phyloP scores from a whole-genome alignment of 2,888 invertebrate genomes.

The Drosophila hawaiiensis region DNA sequence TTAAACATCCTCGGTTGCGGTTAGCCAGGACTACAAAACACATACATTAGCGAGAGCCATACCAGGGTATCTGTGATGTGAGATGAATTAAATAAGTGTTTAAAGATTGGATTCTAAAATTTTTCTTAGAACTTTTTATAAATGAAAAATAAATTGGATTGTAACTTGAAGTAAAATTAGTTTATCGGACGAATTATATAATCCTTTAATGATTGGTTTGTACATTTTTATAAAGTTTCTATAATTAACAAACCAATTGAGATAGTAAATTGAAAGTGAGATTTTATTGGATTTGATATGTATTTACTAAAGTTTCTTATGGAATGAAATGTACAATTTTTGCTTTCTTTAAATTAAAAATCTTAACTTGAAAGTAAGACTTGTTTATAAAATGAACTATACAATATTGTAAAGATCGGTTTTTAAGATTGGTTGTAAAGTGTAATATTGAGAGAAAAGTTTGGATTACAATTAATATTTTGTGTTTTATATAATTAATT shows the following conservation, averaged over 20 bases:
- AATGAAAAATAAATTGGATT: background rate
- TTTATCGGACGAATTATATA: background rate
- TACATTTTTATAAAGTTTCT: background rate
- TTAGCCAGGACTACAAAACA: slow-evolving; percentile 7
- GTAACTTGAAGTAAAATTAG: background rate
- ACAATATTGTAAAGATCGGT: background rate
- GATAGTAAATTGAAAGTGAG: background rate
- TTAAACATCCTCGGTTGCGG: slow-evolving; percentile 34
- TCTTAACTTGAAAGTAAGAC: background rate
- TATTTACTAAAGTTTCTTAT: background rate
- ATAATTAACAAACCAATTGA: no score
- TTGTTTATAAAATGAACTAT: background rate
- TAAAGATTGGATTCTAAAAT: background rate
- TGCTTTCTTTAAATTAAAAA: background rate
- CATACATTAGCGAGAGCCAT: slow-evolving; percentile 7
- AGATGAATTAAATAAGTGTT: background rate
- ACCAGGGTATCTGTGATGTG: background rate
- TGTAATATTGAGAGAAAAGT: background rate
- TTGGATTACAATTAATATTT: background rate
- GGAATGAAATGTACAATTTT: background rate
- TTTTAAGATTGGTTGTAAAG: background rate
- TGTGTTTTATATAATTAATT: background rate
- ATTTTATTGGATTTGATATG: background rate
- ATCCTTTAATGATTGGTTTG: background rate
- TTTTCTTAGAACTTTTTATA: background rate